A percentile compares a stretch with the other conserved stretches of the same genome.
Conservation (phyloP, 2,113 vertebrate species). For the Nannospalax galili region DNA sequence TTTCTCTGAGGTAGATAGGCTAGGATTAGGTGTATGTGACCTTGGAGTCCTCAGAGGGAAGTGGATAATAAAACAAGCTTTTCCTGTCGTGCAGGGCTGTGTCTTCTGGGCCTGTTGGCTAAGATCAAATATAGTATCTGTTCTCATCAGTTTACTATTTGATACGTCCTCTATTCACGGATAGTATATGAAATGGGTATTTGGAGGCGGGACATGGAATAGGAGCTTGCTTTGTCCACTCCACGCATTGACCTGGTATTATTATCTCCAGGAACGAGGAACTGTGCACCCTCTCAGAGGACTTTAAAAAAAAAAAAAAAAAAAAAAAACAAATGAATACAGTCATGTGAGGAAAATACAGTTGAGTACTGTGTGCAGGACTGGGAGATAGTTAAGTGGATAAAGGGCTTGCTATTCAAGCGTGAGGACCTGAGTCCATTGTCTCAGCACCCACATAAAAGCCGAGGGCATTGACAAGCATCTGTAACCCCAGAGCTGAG, state of each 20-base stretch:
- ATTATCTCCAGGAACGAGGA: no score
- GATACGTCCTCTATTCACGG: no score
- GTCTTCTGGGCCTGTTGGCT: not conserved
- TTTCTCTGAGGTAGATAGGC: not conserved
- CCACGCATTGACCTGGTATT: no score
- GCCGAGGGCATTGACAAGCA: not conserved
- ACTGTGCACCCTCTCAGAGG: no score
- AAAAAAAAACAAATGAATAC: not conserved
- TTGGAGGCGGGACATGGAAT: no score
- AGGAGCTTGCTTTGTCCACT: no score
- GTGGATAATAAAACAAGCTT: not conserved
- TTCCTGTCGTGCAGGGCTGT: not conserved
- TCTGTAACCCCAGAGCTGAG: not conserved
- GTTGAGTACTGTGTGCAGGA: not conserved
- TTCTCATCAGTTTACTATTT: no score
- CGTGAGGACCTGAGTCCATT: not conserved
- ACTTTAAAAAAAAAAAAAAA: no score
- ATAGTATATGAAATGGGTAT: no score
- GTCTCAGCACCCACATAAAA: not conserved
- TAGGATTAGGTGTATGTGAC: not conserved
- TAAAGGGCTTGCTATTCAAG: not conserved
- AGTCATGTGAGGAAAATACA: not conserved
- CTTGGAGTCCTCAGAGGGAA: not conserved
- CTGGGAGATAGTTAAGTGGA: not conserved
- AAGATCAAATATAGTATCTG: no score